A percentile compares a stretch with the other conserved stretches of the same genome.
Conservation (phyloP, 2,888 invertebrate genomes). For the Microdon myrmicae region DNA sequence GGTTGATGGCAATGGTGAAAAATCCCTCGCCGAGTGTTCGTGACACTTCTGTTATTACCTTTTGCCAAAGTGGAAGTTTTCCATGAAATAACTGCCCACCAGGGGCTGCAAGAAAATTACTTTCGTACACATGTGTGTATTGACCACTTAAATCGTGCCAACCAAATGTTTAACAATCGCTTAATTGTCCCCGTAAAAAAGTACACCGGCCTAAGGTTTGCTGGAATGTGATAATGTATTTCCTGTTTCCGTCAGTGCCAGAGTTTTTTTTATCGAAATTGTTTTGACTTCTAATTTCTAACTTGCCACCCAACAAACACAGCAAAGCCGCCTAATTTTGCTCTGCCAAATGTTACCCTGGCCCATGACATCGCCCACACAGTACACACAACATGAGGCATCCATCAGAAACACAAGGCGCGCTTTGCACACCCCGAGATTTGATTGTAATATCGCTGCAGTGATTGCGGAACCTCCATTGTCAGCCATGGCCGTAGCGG, state of each 20-base stretch:
- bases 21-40: slow-evolving; percentile 52
- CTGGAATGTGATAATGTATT: no score
- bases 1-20: slow-evolving; percentile 31
- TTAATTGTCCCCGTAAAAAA: no score
- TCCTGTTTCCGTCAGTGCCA: no score
- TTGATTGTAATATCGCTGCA: slow-evolving; percentile 51
- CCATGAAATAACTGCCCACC: slow-evolving; percentile 50
- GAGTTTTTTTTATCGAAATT: no score
- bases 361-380: slow-evolving; percentile 32
- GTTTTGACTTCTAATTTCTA: no score
- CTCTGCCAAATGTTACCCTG: slow-evolving; percentile 44
- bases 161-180: no score
- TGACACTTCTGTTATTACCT: slow-evolving; percentile 52
- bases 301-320: slow-evolving; percentile 1
- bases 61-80: slow-evolving; percentile 52
- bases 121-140: slow-evolving; percentile 36
- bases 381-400: slow-evolving; percentile 44
- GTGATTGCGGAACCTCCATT: slow-evolving; percentile 43
- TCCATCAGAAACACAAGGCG: slow-evolving; percentile 50
- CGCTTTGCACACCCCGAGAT: slow-evolving; percentile 25
- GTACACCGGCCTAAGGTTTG: no score
- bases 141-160: no score
- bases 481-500: slow-evolving; percentile 3
- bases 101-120: slow-evolving; percentile 45
- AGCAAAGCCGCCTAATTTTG: slow-evolving; percentile 39